Percentiles rank a stretch among this genome's conserved stretches.
phyloP scores from a whole-genome alignment of 1,140 invertebrate genomes.

The Sinella curviseta region DNA sequence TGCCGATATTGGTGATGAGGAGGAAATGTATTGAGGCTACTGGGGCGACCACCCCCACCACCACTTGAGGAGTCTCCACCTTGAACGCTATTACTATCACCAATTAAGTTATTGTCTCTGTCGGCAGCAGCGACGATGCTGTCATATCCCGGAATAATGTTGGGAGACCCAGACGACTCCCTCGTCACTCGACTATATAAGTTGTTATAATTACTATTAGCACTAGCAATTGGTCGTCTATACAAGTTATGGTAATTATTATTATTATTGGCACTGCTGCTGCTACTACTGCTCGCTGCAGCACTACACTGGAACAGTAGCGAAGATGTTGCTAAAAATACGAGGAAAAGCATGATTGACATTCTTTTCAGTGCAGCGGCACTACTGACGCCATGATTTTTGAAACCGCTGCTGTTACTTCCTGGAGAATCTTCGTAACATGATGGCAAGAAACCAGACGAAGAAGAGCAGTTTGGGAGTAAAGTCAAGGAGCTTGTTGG shows the following conservation, averaged over 20 bases:
- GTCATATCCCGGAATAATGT: conserved; percentile 5
- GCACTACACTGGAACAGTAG: background rate
- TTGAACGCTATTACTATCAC: background rate
- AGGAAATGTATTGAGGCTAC: background rate
- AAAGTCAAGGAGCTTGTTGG: too few species aligned
- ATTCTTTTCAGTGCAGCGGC: background rate
- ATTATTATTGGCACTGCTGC: background rate
- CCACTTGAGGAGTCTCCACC: background rate
- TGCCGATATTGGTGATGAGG: background rate
- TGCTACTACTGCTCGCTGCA: background rate
- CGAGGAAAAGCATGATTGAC: background rate
- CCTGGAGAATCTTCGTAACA: too few species aligned
- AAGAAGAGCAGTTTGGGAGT: too few species aligned
- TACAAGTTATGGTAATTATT: background rate
- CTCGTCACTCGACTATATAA: background rate
- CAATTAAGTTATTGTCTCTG: background rate
- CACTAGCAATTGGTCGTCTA: background rate
- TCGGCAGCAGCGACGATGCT: background rate
- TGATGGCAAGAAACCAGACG: too few species aligned
- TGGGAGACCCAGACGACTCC: background rate
- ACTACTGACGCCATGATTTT: background rate
- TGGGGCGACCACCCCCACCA: background rate
- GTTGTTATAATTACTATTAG: background rate
- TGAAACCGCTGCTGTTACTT: too few species aligned
- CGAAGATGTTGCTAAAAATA: background rate